These are phyloP conservation scores for Eupsittula cactorum DNA, from an alignment of 2,113 vertebrate species.

Conservation along the genomic window DNA sequence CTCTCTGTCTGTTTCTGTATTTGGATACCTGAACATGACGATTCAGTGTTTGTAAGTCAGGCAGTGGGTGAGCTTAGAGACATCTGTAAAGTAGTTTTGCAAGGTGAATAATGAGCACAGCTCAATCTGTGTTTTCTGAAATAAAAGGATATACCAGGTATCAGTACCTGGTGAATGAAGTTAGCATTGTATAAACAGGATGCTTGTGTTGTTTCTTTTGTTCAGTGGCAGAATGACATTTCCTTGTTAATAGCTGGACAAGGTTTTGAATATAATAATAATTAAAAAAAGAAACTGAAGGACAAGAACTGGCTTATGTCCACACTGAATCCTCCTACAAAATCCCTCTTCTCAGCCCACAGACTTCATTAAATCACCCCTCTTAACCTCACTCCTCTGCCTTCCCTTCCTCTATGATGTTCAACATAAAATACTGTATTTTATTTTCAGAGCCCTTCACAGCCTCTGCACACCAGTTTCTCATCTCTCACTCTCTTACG, in stretches of 20 bases:
- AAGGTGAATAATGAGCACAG: neutral
- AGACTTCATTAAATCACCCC: neutral
- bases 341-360: neutral
- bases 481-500: neutral
- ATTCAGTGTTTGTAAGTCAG: neutral
- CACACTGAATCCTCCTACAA: neutral
- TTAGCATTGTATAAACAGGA: neutral
- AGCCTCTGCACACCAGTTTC: neutral
- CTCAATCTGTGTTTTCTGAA: neutral
- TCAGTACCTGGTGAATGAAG: neutral
- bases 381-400: neutral
- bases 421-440: neutral
- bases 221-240: neutral
- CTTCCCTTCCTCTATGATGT: neutral
- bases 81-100: neutral
- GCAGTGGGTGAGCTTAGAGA: neutral
- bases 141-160: neutral
- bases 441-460: neutral
- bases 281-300: neutral
- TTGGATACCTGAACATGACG: neutral
- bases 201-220: neutral
- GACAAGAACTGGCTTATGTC: neutral
- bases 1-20: neutral
- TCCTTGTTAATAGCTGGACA: neutral
- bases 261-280: neutral